These are phyloP conservation scores for Gymnopithys bicolor DNA, from an alignment of 2,797 vertebrate genomes.

Conservation along the genomic window DNA sequence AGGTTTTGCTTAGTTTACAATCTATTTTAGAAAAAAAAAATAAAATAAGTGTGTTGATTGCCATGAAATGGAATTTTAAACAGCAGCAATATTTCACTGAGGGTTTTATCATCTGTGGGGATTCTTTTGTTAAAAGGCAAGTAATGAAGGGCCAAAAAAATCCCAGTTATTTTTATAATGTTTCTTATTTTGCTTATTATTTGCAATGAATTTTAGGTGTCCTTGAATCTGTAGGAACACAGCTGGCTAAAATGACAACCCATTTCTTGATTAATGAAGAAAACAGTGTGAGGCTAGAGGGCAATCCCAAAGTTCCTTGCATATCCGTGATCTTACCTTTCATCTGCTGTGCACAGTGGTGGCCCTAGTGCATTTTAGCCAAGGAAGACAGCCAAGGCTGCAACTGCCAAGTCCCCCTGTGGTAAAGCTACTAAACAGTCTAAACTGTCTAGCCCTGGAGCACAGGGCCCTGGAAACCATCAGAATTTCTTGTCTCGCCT, in stretches of 20 bases:
- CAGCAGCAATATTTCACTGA: not conserved
- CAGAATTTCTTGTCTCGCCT: not conserved
- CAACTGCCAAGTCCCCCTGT: not conserved
- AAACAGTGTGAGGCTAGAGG: not conserved
- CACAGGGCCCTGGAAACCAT: slow-evolving; percentile 4
- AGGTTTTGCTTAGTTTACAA: not conserved
- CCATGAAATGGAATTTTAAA: not conserved
- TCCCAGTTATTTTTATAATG: not conserved
- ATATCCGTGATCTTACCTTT: not conserved
- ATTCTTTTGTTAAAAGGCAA: not conserved
- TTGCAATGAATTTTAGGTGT: not conserved
- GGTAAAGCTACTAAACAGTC: not conserved
- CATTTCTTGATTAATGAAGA: not conserved
- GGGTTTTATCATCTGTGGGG: not conserved
- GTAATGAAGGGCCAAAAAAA: not conserved
- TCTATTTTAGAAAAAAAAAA: not conserved
- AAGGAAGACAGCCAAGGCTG: not conserved
- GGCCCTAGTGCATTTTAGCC: not conserved
- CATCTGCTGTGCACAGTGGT: not conserved
- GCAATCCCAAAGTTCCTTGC: not conserved
- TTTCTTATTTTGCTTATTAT: not conserved
- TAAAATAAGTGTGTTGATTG: not conserved
- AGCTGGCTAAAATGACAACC: not conserved
- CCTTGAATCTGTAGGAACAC: not conserved
- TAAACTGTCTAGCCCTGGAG: not conserved